phyloP scores from a whole-genome alignment of 2,888 invertebrate genomes.

The Osmoderma eremita region DNA sequence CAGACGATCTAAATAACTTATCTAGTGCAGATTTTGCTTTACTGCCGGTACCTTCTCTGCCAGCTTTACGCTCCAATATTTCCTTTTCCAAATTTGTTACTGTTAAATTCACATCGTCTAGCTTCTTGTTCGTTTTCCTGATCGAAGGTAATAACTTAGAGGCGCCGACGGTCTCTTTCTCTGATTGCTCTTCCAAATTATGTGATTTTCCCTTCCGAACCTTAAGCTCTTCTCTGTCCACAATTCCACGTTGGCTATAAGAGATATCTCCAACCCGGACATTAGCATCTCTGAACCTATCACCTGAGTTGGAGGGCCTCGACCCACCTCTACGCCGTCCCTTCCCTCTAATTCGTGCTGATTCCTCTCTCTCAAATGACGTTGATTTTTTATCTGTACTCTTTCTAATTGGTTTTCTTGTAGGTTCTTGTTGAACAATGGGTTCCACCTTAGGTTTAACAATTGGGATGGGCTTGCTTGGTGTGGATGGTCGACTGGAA shows the following conservation, averaged over 20 bases:
- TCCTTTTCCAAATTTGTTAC: slow-evolving; percentile 61
- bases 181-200: slow-evolving; percentile 54
- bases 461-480: slow-evolving; percentile 51
- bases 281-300: slow-evolving; percentile 75
- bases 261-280: slow-evolving; percentile 73
- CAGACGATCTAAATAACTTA: slow-evolving; percentile 64
- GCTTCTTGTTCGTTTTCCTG: slow-evolving; percentile 72
- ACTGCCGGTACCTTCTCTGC: slow-evolving; percentile 61
- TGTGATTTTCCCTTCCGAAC: slow-evolving; percentile 63
- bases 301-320: slow-evolving; percentile 64
- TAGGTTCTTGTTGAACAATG: slow-evolving; percentile 48
- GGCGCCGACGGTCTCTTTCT: slow-evolving; percentile 64
- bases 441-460: slow-evolving; percentile 47
- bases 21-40: slow-evolving; percentile 66
- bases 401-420: slow-evolving; percentile 47
- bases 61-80: slow-evolving; percentile 60
- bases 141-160: slow-evolving; percentile 70
- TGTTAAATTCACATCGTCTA: slow-evolving; percentile 58
- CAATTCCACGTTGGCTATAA: slow-evolving; percentile 68
- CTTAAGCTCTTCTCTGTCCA: slow-evolving; percentile 60
- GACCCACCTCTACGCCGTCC: slow-evolving; percentile 55
- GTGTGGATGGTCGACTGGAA: slow-evolving; percentile 58
- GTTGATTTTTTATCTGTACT: slow-evolving; percentile 48
- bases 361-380: slow-evolving; percentile 80
- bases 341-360: slow-evolving; percentile 64